Evolutionary conservation across 2,888 invertebrate genomes (phyloP).

Genomic region (Mactromeris polynyma): DNA sequence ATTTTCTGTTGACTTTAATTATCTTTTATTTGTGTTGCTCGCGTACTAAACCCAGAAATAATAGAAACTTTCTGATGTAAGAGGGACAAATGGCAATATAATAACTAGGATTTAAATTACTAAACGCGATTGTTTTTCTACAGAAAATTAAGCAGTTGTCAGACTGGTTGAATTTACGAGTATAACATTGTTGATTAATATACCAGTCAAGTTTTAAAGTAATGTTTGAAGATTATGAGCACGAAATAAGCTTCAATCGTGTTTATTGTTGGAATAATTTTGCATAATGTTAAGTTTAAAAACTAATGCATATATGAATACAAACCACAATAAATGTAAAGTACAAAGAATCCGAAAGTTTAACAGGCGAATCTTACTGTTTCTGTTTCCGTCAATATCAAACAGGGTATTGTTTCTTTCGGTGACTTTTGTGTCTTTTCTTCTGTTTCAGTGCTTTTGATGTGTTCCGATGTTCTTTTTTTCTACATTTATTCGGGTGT

Average conservation of each 20-base stretch:
- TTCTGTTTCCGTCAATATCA: not conserved
- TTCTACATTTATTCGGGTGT: not conserved
- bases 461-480: not conserved
- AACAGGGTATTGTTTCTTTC: not conserved
- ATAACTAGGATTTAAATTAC: not conserved
- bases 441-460: slow-evolving; percentile 6
- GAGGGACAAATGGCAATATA: slow-evolving; percentile 9
- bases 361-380: not conserved
- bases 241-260: slow-evolving; percentile 1
- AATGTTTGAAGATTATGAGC: not conserved
- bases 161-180: not conserved
- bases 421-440: not conserved
- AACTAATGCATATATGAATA: slow-evolving; percentile 13
- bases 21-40: not conserved
- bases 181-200: not conserved
- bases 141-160: not conserved
- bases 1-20: slow-evolving; percentile 18
- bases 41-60: slow-evolving; percentile 14
- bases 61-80: slow-evolving; percentile 5
- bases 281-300: not conserved
- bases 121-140: slow-evolving; percentile 8
- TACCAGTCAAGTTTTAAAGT: slow-evolving; percentile 8
- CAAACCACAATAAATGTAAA: not conserved
- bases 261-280: slow-evolving; percentile 15
- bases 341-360: not conserved